Evolutionary conservation across 2,888 invertebrate species (phyloP).

Genomic region (Himalopsyche japonica): DNA sequence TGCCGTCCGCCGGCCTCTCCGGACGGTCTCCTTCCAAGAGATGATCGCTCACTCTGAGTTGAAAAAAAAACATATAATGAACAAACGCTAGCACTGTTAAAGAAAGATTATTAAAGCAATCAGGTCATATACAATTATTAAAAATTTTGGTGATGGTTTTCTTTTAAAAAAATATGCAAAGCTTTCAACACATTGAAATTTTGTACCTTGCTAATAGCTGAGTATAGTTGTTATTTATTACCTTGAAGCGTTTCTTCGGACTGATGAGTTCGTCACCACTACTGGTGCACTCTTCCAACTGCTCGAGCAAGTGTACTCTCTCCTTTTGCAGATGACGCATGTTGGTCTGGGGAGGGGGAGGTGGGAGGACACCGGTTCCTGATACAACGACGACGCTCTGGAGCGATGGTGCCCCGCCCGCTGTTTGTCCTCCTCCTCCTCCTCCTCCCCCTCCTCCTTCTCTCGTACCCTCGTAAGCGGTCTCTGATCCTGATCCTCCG

Average conservation of each 20-base stretch:
- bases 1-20: conserved; percentile 51
- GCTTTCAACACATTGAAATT: no score
- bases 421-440: conserved; percentile 45
- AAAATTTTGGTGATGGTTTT: no score
- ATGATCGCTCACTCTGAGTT: conserved; percentile 46
- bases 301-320: conserved; percentile 69
- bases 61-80: no score
- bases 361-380: conserved; percentile 48
- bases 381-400: conserved; percentile 61
- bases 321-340: conserved; percentile 72
- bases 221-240: neutral
- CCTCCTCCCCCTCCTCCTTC: conserved; percentile 51
- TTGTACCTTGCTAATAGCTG: neutral
- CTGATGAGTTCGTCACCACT: conserved; percentile 70
- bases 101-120: no score
- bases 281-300: conserved; percentile 71
- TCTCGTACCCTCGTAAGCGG: conserved; percentile 66
- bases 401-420: conserved; percentile 46
- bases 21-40: conserved; percentile 37
- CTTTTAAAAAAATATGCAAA: no score
- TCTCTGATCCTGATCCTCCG: conserved; percentile 60
- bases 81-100: no score
- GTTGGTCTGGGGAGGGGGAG: conserved; percentile 47
- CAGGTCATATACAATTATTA: no score
- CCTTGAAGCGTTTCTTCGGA: conserved; percentile 68